Base-by-base conservation (phyloP, 2,888 invertebrate genomes). In the Eupelmus urozonus region DNA sequence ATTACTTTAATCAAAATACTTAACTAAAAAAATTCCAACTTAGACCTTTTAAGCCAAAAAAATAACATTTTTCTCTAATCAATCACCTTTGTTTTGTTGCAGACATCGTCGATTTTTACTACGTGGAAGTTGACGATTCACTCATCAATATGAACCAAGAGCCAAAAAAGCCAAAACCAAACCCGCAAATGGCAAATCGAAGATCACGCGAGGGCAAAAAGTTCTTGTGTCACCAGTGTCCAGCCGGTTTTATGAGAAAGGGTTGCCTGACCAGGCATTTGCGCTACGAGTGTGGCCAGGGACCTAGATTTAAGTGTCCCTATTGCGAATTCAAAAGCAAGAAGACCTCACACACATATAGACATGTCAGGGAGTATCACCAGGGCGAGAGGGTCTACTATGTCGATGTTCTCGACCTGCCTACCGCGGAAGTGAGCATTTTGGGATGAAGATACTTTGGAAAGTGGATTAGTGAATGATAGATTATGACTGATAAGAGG, bases 231-330 rank as follows among this genome's bases (percentile, higher is more conserved):
- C 70, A 66, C 7, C 59, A 74, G 4, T 79, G 79, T 16, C 76
- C 79, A 9, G 55, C 67, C 0, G 62, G 34, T 7, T 75, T 76
- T 34, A 40, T 29, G 49, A 40, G 49, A 9, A 76, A 72, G 18
- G 57, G 63, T 4, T 72, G 67, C n/a, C 25, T 76, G 1, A 67
- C 45, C 2, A 29, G 67, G 1, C 90, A 90, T 81, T 85, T 85
- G 80, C 85, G 88, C 29, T 88, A 89, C 82, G 90, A 90, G 80
- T 90, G 90, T 76, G 87, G 88, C 23, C 76, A 81, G 34, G 71
- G 74, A 13, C 82, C 83, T 1, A 80, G 82, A 59, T 83, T 83
- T 75, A 79, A 80, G 53, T 83, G 83, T 25, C 82, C 83, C 11
- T 83, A 83, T 77, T 83, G 82, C 65, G 59, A 78, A 34, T 82